A percentile compares a stretch with the other conserved stretches of the same genome.
Evolutionary conservation across 1,140 invertebrate species (phyloP).

Genomic region (Drosophila bocqueti): DNA sequence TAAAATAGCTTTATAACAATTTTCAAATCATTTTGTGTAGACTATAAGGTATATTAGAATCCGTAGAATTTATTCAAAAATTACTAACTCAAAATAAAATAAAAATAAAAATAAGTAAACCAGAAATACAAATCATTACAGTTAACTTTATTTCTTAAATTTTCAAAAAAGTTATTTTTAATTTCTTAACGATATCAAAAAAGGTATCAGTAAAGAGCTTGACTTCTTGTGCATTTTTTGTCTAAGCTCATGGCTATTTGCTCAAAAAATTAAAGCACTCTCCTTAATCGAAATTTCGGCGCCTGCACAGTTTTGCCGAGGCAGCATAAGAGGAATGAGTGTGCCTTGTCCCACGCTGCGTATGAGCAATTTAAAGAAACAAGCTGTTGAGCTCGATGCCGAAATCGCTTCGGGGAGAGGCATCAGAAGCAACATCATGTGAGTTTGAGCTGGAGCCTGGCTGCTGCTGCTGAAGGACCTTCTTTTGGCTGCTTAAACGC

Average conservation of each 20-base stretch:
- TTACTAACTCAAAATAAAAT: no score
- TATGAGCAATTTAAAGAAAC: conserved; percentile 52
- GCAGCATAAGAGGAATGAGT: conserved; percentile 27
- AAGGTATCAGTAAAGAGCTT: not conserved
- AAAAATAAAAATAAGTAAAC: no score
- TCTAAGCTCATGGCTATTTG: conserved; percentile 4
- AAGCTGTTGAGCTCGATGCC: conserved; percentile 26
- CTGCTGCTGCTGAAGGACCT: conserved; percentile 31
- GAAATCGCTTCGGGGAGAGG: conserved; percentile 32
- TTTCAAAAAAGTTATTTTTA: no score
- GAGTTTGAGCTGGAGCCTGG: conserved; percentile 11
- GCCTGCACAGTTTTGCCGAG: conserved; percentile 9
- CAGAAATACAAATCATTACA: no score
- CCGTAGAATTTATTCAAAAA: no score
- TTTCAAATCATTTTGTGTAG: no score
- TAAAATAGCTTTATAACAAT: no score
- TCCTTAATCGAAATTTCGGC: conserved; percentile 23
- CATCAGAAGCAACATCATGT: conserved; percentile 33
- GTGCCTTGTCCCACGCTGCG: conserved; percentile 38
- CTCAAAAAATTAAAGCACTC: conserved; percentile 20
- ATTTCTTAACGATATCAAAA: not conserved
- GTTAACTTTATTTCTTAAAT: no score
- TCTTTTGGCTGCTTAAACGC: conserved; percentile 51
- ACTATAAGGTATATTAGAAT: no score
- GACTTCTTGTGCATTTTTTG: not conserved